A percentile compares a stretch with the other conserved stretches of the same genome.
These are phyloP conservation scores for Pipistrellus nathusii DNA, from an alignment of 2,797 vertebrate species.

Conservation along the genomic window DNA sequence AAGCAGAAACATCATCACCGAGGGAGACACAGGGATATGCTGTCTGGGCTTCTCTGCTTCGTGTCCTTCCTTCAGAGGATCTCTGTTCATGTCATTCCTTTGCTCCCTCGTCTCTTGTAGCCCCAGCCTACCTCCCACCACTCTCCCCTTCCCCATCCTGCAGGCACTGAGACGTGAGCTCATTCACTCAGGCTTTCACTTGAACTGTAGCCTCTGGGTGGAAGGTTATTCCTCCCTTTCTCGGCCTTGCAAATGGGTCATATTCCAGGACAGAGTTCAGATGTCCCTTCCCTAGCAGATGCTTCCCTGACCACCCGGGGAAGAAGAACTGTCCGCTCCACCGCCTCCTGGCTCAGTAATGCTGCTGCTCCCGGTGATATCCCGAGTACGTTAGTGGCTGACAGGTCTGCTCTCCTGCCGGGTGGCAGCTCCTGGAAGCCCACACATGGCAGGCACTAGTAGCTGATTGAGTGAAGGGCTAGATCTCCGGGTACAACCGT, in stretches of 20 bases:
- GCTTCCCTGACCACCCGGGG: background rate
- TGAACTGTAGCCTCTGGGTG: background rate
- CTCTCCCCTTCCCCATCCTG: background rate
- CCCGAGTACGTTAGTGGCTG: background rate
- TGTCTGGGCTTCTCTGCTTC: constrained; percentile 8
- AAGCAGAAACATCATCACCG: background rate
- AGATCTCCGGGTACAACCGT: background rate
- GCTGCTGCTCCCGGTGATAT: background rate
- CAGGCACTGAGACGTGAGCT: background rate
- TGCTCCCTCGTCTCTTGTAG: background rate
- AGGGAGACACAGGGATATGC: background rate
- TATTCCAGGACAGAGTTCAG: background rate
- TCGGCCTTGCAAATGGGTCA: background rate
- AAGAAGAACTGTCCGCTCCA: background rate
- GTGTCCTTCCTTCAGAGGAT: background rate
- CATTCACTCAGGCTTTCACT: background rate
- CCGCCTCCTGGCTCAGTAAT: background rate
- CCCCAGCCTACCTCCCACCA: background rate
- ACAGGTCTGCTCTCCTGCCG: background rate
- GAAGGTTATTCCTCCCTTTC: constrained; percentile 4
- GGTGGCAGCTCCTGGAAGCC: background rate
- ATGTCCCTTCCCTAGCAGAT: background rate
- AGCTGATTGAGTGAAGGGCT: background rate
- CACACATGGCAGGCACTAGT: background rate
- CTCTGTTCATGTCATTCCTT: background rate